Evolutionary conservation across 2,797 vertebrate genomes (phyloP), one percentile per base, ranked within the genome.

Genomic region (Sebastolobus altivelis): DNA sequence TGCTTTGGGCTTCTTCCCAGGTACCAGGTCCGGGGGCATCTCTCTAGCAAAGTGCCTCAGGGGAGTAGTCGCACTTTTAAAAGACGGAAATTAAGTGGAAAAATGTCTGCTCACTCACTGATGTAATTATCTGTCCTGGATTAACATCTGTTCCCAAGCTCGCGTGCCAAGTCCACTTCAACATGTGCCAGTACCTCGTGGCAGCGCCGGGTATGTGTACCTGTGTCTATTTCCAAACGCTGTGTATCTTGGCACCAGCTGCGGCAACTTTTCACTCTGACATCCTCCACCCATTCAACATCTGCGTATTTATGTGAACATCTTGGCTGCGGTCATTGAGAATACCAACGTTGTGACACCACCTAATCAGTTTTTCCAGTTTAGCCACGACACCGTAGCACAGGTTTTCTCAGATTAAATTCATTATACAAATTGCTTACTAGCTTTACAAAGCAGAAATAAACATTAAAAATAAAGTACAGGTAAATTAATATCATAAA

Each of bases 61-160:
- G 95, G 92, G 95, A 94, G 88, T 81, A 94, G 94, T 94, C 93
- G 87, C 94, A 94, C 94, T 96, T 96, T 95, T 94, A 95, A 95
- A 94, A 95, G 94, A 94, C 81, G 79, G 92, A 94, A 96, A 96
- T 95, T 94, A 95, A 96, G 95, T 95, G 94, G 94, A 94, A 95
- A 95, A 96, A 95, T 95, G 95, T 96, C 95, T 95, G 94, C 95
- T 96, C 93, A 73, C 91, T 93, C 92, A 93, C 95, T 95, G 94
- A 96, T 96, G 95, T 95, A 96, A 96, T 96, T 95, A 96, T 96
- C 95, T 96, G 94, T 95, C 95, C 95, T 94, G 95, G 94, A 96
- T 96, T 95, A 96, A 95, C 95, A 96, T 96, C 96, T 96, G 96
- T 94, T 96, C 93, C 12, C 83, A 70, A 81, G 90, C 88, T 77